phyloP scores from a whole-genome alignment of 2,113 vertebrate genomes.

The Festucalex cinctus region DNA sequence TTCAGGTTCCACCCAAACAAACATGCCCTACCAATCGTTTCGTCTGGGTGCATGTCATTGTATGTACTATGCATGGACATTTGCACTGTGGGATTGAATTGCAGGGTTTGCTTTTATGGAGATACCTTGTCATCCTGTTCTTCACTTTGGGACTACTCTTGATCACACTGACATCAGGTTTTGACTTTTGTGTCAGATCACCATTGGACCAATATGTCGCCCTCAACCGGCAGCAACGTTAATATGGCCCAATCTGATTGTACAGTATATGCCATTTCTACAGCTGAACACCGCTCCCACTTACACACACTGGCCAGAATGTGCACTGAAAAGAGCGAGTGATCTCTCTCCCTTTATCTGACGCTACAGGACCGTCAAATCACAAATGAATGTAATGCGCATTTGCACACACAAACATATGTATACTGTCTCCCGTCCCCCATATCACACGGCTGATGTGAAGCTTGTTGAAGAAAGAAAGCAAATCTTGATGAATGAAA shows the following conservation, averaged over 20 bases:
- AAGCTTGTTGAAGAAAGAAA: conserved; percentile 45
- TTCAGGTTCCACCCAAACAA: conserved; percentile 67
- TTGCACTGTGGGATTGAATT: conserved; percentile 54
- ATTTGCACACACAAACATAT: conserved; percentile 13
- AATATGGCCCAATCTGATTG: conserved; percentile 41
- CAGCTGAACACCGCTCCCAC: conserved; percentile 30
- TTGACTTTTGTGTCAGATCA: conserved; percentile 47
- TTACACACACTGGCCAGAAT: conserved; percentile 33
- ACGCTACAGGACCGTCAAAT: conserved; percentile 26
- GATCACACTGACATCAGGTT: conserved; percentile 45
- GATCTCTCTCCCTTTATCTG: conserved; percentile 24
- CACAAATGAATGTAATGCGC: conserved; percentile 15
- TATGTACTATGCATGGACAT: conserved; percentile 34
- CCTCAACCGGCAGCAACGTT: conserved; percentile 41
- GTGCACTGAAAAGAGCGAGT: conserved; percentile 22
- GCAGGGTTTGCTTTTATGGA: conserved; percentile 52
- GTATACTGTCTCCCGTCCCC: conserved; percentile 6
- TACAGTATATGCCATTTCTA: conserved; percentile 33
- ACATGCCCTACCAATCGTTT: conserved; percentile 43
- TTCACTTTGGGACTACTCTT: conserved; percentile 52
- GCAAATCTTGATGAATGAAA: conserved; percentile 53
- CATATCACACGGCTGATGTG: conserved; percentile 45
- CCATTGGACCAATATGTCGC: conserved; percentile 32
- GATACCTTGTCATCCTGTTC: conserved; percentile 38
- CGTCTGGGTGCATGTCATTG: conserved; percentile 4